phyloP scores from a whole-genome alignment of 2,797 vertebrate genomes.

The Limnodromus scolopaceus region DNA sequence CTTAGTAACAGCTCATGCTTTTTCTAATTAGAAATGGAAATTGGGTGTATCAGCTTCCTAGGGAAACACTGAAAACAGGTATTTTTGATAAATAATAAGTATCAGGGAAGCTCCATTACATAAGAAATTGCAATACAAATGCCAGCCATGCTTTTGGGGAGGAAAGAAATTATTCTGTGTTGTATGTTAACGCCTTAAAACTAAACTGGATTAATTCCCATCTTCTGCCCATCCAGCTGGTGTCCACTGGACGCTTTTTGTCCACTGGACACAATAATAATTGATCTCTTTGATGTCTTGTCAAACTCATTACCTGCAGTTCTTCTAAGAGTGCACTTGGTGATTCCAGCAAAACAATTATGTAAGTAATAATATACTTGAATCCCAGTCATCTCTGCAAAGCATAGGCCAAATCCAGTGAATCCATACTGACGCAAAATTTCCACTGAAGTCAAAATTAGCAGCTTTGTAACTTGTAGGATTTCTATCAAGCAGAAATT shows the following conservation, averaged over 20 bases:
- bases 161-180: neutral
- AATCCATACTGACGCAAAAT: neutral
- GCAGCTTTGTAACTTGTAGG: neutral
- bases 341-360: neutral
- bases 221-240: neutral
- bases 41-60: neutral
- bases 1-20: neutral
- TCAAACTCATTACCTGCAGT: neutral
- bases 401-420: neutral
- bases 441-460: neutral
- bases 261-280: neutral
- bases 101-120: neutral
- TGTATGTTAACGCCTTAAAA: neutral
- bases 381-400: neutral
- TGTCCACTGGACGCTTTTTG: neutral
- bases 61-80: neutral
- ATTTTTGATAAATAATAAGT: slow-evolving; percentile 16
- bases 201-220: neutral
- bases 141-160: neutral
- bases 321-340: neutral
- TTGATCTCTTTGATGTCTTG: neutral
- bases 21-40: neutral
- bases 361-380: neutral
- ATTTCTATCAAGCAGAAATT: slow-evolving; percentile 21
- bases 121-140: neutral